Conservation (phyloP, 2,797 vertebrate genomes). For the Argentina silus region DNA sequence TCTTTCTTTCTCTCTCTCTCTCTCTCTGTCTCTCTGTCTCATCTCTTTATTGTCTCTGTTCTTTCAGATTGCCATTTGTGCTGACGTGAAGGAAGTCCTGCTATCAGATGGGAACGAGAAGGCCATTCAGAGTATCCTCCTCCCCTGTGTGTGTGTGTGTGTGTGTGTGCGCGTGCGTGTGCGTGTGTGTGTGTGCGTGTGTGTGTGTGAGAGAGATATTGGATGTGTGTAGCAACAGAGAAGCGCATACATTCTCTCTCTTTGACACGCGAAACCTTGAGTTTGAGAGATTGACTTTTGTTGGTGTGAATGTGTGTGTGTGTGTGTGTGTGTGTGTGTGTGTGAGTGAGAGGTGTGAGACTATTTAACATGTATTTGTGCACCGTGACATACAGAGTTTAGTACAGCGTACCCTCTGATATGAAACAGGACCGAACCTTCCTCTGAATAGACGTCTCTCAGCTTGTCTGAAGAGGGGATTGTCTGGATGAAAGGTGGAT, state of each 20-base stretch:
- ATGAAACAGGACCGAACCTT: no score
- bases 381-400: no score
- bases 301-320: no score
- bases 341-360: no score
- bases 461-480: no score
- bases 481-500: no score
- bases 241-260: background rate
- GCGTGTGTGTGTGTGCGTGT: slow-evolving; percentile 10
- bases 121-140: slow-evolving; percentile 99
- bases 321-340: no score
- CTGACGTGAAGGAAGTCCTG: slow-evolving; percentile 98
- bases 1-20: slow-evolving; percentile 68
- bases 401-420: no score
- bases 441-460: no score
- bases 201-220: slow-evolving; percentile 27
- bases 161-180: background rate
- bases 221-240: slow-evolving; percentile 12
- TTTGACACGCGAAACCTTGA: background rate
- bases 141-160: slow-evolving; percentile 24
- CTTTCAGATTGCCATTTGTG: slow-evolving; percentile 96
- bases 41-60: slow-evolving; percentile 63
- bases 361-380: no score
- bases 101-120: slow-evolving; percentile 99
- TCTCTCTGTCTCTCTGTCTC: slow-evolving; percentile 42
- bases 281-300: no score